A percentile compares a stretch with the other conserved stretches of the same genome.
These are phyloP conservation scores for Patella pellucida DNA, from an alignment of 2,888 invertebrate species.

Conservation along the genomic window DNA sequence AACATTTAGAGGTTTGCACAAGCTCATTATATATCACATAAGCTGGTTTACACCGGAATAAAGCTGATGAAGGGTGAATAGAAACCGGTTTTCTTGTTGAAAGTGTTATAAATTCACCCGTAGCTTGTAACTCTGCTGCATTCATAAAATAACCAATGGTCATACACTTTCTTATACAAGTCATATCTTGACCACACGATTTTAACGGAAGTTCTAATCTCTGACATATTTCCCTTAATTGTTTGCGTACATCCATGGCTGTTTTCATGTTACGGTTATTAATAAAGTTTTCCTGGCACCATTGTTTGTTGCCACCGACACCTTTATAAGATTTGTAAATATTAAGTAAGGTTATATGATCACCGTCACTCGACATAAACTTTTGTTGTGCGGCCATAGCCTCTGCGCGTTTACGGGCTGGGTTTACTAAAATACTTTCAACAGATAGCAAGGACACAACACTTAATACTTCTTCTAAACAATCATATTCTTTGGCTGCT, in stretches of 20 bases:
- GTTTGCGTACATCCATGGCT: conserved; percentile 84
- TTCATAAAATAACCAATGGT: conserved; percentile 87
- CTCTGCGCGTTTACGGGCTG: conserved; percentile 82
- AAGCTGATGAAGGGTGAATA: conserved; percentile 87
- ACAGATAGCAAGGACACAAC: conserved; percentile 90
- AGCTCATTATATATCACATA: conserved; percentile 88
- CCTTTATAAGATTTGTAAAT: conserved; percentile 85
- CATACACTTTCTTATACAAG: conserved; percentile 80
- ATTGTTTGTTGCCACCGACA: conserved; percentile 78
- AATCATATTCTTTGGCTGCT: conserved; percentile 81
- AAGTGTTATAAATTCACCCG: conserved; percentile 80
- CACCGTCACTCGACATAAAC: conserved; percentile 88
- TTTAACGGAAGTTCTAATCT: conserved; percentile 76
- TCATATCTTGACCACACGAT: conserved; percentile 76
- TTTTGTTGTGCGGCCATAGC: conserved; percentile 81
- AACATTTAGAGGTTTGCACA: conserved; percentile 86
- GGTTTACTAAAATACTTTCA: conserved; percentile 86
- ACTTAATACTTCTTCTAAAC: conserved; percentile 79
- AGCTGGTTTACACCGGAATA: conserved; percentile 81
- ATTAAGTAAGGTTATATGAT: conserved; percentile 91
- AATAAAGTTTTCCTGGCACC: conserved; percentile 92
- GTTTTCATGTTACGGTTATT: conserved; percentile 86
- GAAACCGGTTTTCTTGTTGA: conserved; percentile 79
- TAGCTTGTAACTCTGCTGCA: conserved; percentile 84
- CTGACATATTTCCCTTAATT: conserved; percentile 81